These are phyloP conservation scores for Deroptyus accipitrinus DNA, from an alignment of 2,113 vertebrate species.

Conservation along the genomic window DNA sequence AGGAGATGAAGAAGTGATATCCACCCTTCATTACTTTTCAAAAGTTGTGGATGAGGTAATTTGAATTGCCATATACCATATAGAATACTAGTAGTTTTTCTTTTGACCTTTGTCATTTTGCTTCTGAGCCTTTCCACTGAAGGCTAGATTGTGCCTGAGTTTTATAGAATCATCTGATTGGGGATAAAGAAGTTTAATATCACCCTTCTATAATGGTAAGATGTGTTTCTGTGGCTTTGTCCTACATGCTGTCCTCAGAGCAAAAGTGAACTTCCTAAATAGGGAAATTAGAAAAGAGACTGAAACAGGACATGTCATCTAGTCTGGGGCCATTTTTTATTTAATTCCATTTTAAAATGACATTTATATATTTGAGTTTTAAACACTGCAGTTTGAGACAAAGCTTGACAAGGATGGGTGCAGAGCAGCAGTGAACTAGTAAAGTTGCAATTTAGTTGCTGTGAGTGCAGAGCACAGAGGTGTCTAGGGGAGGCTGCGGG, in stretches of 20 bases:
- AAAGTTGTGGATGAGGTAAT: slow-evolving; percentile 94
- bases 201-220: neutral
- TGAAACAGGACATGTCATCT: neutral
- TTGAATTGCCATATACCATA: neutral
- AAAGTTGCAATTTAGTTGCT: neutral
- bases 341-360: neutral
- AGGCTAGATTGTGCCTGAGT: neutral
- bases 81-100: neutral
- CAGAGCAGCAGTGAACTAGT: neutral
- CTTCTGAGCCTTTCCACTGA: neutral
- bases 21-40: slow-evolving; percentile 89
- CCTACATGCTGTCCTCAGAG: neutral
- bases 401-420: neutral
- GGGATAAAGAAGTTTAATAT: neutral
- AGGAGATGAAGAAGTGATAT: slow-evolving; percentile 97
- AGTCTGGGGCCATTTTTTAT: neutral
- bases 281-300: neutral
- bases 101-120: neutral
- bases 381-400: neutral
- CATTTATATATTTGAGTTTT: neutral
- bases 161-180: neutral
- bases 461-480: neutral
- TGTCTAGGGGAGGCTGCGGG: neutral
- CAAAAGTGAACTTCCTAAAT: neutral
- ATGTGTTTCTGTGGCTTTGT: neutral